Conservation (phyloP, 1,140 invertebrate genomes). For the Bombus turneri region DNA sequence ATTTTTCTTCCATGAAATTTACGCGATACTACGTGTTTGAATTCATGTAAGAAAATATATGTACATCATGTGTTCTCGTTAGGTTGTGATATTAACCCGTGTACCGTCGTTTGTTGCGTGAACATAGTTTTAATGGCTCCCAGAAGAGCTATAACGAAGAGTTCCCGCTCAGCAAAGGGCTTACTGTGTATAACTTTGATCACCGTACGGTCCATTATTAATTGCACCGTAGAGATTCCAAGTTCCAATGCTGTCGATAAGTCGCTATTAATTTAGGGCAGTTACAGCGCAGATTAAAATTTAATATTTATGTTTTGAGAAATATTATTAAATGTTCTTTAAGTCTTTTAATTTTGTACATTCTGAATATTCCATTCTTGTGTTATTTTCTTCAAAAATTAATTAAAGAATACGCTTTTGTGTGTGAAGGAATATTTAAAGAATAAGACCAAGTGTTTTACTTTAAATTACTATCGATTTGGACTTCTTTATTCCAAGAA, state of each 20-base stretch:
- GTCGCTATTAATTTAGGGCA: not conserved
- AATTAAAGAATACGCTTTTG: too few relatives aligned
- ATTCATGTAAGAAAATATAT: conserved; percentile 1
- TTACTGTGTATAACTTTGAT: conserved; percentile 12
- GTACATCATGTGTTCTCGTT: conserved; percentile 12
- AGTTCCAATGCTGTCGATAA: conserved; percentile 8
- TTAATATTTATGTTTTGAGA: too few relatives aligned
- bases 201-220: conserved; percentile 23
- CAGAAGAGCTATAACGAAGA: conserved; percentile 34
- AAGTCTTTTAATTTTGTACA: too few relatives aligned
- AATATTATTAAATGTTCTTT: too few relatives aligned
- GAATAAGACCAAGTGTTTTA: too few relatives aligned
- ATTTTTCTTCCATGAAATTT: not conserved
- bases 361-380: too few relatives aligned
- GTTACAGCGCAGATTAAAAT: not conserved
- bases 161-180: conserved; percentile 31
- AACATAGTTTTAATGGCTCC: conserved; percentile 51
- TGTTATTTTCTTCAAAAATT: too few relatives aligned
- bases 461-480: too few relatives aligned
- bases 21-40: not conserved
- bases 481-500: not conserved
- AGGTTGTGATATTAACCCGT: not conserved
- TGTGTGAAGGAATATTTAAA: too few relatives aligned
- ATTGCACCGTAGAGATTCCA: conserved; percentile 29
- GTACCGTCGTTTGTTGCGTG: conserved; percentile 20